Conservation (phyloP, 92 coral and sea anemone genomes). For the Phenganax stokvisi region DNA sequence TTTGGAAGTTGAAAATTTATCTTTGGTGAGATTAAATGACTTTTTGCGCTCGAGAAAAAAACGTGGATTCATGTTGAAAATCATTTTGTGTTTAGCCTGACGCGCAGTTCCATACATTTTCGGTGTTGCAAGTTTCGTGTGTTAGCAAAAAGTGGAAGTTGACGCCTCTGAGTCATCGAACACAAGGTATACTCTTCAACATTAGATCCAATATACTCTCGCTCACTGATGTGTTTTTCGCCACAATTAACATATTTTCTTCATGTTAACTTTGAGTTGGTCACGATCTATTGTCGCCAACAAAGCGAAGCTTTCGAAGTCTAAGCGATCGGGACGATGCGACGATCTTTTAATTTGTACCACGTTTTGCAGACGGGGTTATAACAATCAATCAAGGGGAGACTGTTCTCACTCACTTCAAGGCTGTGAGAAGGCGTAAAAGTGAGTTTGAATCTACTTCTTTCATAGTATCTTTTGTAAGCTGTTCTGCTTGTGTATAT, state of each 20-base stretch:
- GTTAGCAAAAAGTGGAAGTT: slow-evolving; percentile 74
- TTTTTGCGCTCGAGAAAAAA: not conserved
- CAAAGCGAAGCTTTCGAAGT: too few species aligned
- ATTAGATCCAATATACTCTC: not conserved
- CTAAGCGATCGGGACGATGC: too few species aligned
- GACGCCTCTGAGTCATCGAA: slow-evolving; percentile 73
- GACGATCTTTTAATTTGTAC: too few species aligned
- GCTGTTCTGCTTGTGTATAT: not conserved
- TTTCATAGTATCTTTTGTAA: not conserved
- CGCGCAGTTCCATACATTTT: slow-evolving; percentile 61
- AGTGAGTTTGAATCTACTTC: not conserved
- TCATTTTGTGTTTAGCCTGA: slow-evolving; percentile 55
- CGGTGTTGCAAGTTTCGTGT: slow-evolving; percentile 82
- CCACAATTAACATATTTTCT: not conserved
- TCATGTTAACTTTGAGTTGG: not conserved
- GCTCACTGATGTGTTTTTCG: not conserved
- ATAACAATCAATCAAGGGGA: slow-evolving; percentile 73
- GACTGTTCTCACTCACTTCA: slow-evolving; percentile 74
- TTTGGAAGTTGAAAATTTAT: slow-evolving; percentile 72
- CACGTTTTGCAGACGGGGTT: slow-evolving; percentile 58
- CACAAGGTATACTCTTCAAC: slow-evolving; percentile 48
- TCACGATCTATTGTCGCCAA: not conserved
- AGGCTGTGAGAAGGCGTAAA: slow-evolving; percentile 59
- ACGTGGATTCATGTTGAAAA: not conserved
- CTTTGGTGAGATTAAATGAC: slow-evolving; percentile 50